Evolutionary conservation across 2,888 invertebrate species (phyloP), one percentile per base, ranked within the genome.

Genomic region (Brachyopa scutellaris): DNA sequence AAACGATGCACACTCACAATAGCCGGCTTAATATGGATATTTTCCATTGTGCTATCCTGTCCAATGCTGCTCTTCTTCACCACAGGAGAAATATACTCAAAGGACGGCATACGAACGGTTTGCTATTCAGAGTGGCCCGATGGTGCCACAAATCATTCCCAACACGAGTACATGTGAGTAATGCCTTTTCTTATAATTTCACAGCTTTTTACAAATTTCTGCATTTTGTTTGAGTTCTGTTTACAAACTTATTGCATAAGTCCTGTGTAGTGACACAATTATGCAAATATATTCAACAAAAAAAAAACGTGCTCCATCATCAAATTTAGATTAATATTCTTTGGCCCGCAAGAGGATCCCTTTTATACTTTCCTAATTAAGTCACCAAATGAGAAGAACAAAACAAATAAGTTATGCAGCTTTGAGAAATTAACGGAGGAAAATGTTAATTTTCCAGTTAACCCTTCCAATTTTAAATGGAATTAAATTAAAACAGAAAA

Each of bases 51-150:
- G 45, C 92, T 98, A 84, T 96, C 97, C 73, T 93, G 95, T 85
- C 98, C 98, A 2, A 96, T 95, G 92, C 91, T 97, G 84, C 91
- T 97, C 57, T 97, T 96, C 90, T 96, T 94, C 90, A 95, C 94
- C 26, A 96, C 96, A 0, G 93, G 92, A 78, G 92, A 92, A 36
- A 92, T 93, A 73, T 87, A 90, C 38, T 91, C 93, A 74, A 90
- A 91, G 9, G 92, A 93, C 84, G 93, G 93, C 26, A 88, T 91
- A 17, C 91, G 96, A 79, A 93, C 95, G 31, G 92, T 97, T 45
- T 98, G 98, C 90, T 97, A 94, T 88, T 91, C 94, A 0, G 94
- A 94, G 85, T 98, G 97, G 97, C 97, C 97, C 2, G 96, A 96
- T 87, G 96, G 95, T 0, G 92, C 92, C 23, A 95, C 94, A 38